Conservation (phyloP, 2,113 vertebrate genomes). For the Sylvietta virens region DNA sequence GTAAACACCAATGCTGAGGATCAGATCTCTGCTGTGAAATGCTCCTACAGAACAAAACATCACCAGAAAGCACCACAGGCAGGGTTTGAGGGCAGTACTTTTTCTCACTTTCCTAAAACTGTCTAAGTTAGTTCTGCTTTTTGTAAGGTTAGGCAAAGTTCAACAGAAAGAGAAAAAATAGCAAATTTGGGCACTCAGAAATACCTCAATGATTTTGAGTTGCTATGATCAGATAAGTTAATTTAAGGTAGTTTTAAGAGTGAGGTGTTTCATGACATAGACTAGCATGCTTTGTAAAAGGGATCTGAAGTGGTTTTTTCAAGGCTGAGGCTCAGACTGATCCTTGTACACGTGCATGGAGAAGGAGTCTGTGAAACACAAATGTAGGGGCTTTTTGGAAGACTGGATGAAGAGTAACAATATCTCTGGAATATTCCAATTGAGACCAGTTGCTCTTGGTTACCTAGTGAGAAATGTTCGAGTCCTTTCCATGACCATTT, state of each 20-base stretch:
- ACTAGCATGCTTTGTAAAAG: not conserved
- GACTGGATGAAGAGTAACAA: not conserved
- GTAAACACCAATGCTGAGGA: not conserved
- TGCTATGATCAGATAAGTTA: not conserved
- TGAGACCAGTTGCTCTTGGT: not conserved
- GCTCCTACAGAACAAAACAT: not conserved
- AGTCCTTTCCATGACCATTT: not conserved
- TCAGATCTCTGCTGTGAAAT: not conserved
- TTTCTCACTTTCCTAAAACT: not conserved
- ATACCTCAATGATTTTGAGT: not conserved
- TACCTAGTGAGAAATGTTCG: not conserved
- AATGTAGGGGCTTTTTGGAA: not conserved
- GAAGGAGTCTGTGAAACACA: not conserved
- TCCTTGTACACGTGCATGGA: accelerated
- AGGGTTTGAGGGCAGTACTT: not conserved
- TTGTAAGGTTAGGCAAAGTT: not conserved
- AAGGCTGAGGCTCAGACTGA: not conserved
- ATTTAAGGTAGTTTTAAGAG: not conserved
- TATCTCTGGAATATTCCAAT: not conserved
- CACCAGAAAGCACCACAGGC: not conserved
- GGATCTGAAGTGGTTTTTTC: not conserved
- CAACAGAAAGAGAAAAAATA: not conserved
- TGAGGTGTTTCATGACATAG: not conserved
- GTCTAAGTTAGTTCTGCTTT: not conserved
- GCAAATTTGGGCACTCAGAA: not conserved